A percentile compares a stretch with the other conserved stretches of the same genome.
These are phyloP conservation scores for Gari tellinella DNA, from an alignment of 2,888 invertebrate genomes.

Conservation along the genomic window DNA sequence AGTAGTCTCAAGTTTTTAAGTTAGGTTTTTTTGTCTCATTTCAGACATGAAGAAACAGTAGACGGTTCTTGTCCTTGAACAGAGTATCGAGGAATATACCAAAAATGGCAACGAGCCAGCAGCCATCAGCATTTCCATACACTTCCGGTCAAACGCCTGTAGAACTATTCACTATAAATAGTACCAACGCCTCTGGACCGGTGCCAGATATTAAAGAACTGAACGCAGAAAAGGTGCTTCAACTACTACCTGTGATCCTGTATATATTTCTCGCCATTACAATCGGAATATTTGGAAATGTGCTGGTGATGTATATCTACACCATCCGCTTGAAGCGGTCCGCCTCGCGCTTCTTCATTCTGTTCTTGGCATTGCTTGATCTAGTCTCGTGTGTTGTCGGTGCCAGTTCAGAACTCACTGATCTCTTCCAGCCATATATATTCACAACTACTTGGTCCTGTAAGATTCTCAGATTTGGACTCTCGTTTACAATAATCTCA, in stretches of 20 bases:
- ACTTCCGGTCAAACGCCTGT: too few species aligned
- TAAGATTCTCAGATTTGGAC: constrained; percentile 71
- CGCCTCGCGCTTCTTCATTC: constrained; percentile 74
- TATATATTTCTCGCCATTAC: constrained; percentile 64
- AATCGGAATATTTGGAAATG: constrained; percentile 68
- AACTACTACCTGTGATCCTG: constrained; percentile 67
- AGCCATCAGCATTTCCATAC: too few species aligned
- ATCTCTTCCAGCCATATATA: constrained; percentile 68
- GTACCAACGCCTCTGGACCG: not conserved
- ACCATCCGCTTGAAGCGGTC: constrained; percentile 68
- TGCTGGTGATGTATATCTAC: constrained; percentile 74
- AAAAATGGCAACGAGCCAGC: too few species aligned
- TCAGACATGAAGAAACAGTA: too few species aligned
- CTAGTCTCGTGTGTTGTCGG: constrained; percentile 70
- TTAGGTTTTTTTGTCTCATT: too few species aligned
- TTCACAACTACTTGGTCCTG: constrained; percentile 68
- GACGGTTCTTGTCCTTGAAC: too few species aligned
- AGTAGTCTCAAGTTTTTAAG: too few species aligned
- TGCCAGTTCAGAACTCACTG: constrained; percentile 69
- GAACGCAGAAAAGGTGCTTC: constrained; percentile 64
- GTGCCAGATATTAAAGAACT: constrained; percentile 21
- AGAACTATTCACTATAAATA: too few species aligned
- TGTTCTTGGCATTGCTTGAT: constrained; percentile 73
- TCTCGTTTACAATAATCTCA: constrained; percentile 69
- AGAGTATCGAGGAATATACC: too few species aligned